Evolutionary conservation across 2,888 invertebrate species (phyloP), one percentile per base, ranked within the genome.

Genomic region (Brachycybe producta): DNA sequence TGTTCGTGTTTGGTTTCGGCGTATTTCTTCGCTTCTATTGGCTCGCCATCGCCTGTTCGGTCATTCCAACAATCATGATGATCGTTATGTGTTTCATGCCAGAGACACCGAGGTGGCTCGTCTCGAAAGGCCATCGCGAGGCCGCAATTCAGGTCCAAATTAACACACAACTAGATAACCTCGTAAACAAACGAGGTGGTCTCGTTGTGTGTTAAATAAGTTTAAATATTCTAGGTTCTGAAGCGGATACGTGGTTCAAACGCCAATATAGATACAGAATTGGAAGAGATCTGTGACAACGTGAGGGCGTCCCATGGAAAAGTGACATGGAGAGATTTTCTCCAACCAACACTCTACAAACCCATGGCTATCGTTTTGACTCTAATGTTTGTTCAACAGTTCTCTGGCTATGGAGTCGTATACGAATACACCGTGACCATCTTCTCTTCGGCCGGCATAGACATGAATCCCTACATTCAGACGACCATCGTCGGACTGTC

Each of bases 311-410:
- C 38, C 8, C 13, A 15, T 1, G 35, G 40, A 5, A 36, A 32
- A n/a, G 43, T 42, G 7, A 35, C 34, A 8, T 42, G 46, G 28
- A 23, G 42, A 15, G 27, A 19, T n/a, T 41, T 47, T 23, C 8
- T 24, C n/a, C 34, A 47, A 8, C 38, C 47, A 2, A 34, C 47
- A 3, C 80, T 90, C 62, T 64, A 81, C 45, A 82, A 81, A 59
- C 86, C 92, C 0, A 67, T 94, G 35, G 65, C 80, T 2, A 85
- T 94, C 56, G 80, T 85, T 0, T 68, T 92, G 27, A 84, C 85
- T 0, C 49, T 56, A 36, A 54, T 56, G 53, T 52, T 53, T 39
- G 51, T 55, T 39, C 56, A 56, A 50, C 56, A 56, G 43, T 56
- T 56, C 40, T 49, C 51, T 17, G 56, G 56, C 4, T 52, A 55